Evolutionary conservation across 2,797 vertebrate species (phyloP).

Genomic region (Gallinago nigripennis): DNA sequence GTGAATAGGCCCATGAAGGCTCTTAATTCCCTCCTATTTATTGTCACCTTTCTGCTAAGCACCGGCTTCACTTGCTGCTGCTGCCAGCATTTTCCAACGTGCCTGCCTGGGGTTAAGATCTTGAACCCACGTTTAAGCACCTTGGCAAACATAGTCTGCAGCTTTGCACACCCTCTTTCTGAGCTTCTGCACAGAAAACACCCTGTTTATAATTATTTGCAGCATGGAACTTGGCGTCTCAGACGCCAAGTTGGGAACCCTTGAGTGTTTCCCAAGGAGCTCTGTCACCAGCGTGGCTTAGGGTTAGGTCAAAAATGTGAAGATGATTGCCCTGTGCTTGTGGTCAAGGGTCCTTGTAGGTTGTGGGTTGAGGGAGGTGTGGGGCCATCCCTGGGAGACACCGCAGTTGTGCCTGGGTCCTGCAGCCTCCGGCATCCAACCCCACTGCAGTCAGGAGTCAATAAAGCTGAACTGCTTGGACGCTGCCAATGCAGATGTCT

Average conservation of each 20-base stretch:
- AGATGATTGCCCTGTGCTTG: neutral
- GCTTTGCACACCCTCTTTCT: neutral
- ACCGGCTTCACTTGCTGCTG: neutral
- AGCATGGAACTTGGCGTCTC: neutral
- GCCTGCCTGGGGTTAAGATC: neutral
- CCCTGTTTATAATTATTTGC: neutral
- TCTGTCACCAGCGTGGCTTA: neutral
- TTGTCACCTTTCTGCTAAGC: neutral
- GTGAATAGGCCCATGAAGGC: neutral
- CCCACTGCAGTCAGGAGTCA: neutral
- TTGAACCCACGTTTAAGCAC: neutral
- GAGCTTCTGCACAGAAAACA: neutral
- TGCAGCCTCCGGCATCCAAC: slow-evolving; percentile 1
- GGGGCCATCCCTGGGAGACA: neutral
- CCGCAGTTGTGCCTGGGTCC: fast-evolving
- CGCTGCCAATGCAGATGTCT: neutral
- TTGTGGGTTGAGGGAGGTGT: neutral
- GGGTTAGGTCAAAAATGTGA: neutral
- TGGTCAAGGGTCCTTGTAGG: neutral
- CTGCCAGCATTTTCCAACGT: neutral
- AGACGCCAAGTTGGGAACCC: neutral
- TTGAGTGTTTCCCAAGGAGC: neutral
- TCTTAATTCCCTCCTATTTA: neutral
- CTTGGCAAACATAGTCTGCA: neutral
- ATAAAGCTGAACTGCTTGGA: neutral